Percentiles rank a stretch among this genome's conserved stretches.
phyloP scores from a whole-genome alignment of 2,797 vertebrate genomes.

The Manis crassicaudata region DNA sequence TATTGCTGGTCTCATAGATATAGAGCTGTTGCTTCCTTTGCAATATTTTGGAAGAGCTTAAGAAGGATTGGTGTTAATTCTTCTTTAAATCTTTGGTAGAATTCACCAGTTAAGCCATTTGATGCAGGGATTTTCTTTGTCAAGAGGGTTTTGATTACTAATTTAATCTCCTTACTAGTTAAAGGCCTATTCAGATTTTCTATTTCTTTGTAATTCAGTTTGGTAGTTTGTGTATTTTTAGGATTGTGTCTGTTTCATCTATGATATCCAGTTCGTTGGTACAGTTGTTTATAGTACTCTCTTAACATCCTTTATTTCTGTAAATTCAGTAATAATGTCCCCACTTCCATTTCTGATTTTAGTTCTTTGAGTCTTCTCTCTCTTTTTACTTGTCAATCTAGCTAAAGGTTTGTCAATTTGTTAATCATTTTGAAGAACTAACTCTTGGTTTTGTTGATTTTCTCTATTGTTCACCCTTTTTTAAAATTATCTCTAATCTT shows the following conservation, averaged over 20 bases:
- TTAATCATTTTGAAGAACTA: neutral
- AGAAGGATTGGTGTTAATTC: neutral
- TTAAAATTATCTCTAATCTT: neutral
- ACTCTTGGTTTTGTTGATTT: neutral
- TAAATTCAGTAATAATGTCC: neutral
- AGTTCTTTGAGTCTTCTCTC: neutral
- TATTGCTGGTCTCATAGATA: neutral
- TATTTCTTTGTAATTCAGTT: neutral
- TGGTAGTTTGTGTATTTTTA: neutral
- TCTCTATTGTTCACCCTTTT: neutral
- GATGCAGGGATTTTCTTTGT: neutral
- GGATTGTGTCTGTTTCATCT: neutral
- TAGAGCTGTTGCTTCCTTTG: neutral
- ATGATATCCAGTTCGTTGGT: neutral
- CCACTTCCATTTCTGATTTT: neutral
- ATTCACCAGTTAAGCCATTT: neutral
- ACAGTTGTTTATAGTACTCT: neutral
- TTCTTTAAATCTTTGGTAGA: neutral
- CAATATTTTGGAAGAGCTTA: neutral
- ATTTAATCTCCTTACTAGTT: neutral
- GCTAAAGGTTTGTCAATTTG: neutral
- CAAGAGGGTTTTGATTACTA: neutral
- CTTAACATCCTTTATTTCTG: neutral
- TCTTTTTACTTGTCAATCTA: neutral
- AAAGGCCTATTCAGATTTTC: neutral